Evolutionary conservation across 2,113 vertebrate genomes (phyloP), one percentile per base, ranked within the genome.

Genomic region (Kryptolebias marmoratus): DNA sequence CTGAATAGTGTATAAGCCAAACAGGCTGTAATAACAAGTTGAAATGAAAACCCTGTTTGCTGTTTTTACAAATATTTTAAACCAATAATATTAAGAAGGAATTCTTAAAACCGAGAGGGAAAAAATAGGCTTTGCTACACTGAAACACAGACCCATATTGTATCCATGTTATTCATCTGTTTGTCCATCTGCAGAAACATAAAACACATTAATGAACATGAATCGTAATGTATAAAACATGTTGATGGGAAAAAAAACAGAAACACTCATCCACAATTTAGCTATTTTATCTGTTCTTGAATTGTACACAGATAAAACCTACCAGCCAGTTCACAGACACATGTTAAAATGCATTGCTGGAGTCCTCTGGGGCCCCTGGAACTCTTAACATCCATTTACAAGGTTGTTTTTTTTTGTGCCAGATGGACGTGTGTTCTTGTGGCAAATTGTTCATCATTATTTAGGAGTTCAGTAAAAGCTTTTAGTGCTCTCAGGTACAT

Each of bases 371-470:
- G 67, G 54, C 63, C n/a, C 42, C 45, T 47, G 49, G 59, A 77
- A 85, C 68, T 49, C 85, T 76, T 62, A 75, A 67, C 39, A 39
- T 59, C 44, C 65, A 80, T 81, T 89, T 85, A 64, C 28, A 22
- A 64, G 68, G 58, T 77, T 73, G 69, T 79, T 77, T 45, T 14
- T 13, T 52, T 64, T 64, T 59, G 36, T 54, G 53, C 54, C 75
- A 86, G 80, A 74, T 76, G 63, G 71, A 85, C 73, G 53, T 5
- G 14, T 64, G 32, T 72, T 82, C 71, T 75, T 48, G 74, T 61
- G 55, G 62, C 53, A 68, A 88, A 90, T 90, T 69, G 82, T 76
- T 82, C 64, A 39, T 87, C 74, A 81, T 83, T 85, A 85, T 84
- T 71, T 68, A 4, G 15, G 9, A 52, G 63, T 53, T 61, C 45